These are phyloP conservation scores for Megalops cyprinoides DNA, from an alignment of 2,797 vertebrate genomes.

Conservation along the genomic window DNA sequence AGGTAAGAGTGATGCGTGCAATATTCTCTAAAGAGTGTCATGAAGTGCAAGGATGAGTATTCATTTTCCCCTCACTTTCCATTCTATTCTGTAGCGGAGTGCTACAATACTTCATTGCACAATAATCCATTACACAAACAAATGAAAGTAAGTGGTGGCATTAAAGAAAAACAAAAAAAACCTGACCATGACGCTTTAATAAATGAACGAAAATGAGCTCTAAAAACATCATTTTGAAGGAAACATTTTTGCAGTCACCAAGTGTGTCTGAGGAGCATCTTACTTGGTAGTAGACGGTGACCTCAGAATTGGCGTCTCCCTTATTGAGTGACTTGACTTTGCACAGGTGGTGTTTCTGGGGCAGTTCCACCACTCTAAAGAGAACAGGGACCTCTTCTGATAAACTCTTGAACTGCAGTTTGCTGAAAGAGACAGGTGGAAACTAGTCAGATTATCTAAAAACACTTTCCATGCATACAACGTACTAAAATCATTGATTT, in stretches of 20 bases:
- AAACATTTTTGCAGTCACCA: not conserved
- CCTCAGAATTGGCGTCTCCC: conserved; percentile 83
- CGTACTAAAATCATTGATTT: not conserved
- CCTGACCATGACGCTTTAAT: not conserved
- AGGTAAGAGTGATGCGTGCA: not conserved
- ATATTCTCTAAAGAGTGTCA: not conserved
- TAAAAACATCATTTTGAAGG: not conserved
- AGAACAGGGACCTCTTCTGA: conserved; percentile 81
- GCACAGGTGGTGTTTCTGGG: conserved; percentile 75
- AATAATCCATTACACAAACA: no score
- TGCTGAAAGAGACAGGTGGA: conserved; percentile 57
- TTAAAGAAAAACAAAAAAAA: not conserved
- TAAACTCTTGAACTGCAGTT: conserved; percentile 81
- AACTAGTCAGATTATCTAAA: not conserved
- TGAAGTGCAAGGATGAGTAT: not conserved
- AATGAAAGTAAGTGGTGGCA: not conserved
- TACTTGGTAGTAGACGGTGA: conserved; percentile 90
- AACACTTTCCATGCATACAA: not conserved
- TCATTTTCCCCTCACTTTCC: not conserved
- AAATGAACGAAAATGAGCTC: no score
- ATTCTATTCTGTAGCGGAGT: not conserved
- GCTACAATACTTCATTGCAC: no score
- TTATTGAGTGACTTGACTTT: conserved; percentile 85
- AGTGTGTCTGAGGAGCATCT: not conserved
- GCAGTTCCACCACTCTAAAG: conserved; percentile 84